Base-by-base conservation (phyloP, 2,888 invertebrate species). In the Acanthococcus lagerstroemiae region DNA sequence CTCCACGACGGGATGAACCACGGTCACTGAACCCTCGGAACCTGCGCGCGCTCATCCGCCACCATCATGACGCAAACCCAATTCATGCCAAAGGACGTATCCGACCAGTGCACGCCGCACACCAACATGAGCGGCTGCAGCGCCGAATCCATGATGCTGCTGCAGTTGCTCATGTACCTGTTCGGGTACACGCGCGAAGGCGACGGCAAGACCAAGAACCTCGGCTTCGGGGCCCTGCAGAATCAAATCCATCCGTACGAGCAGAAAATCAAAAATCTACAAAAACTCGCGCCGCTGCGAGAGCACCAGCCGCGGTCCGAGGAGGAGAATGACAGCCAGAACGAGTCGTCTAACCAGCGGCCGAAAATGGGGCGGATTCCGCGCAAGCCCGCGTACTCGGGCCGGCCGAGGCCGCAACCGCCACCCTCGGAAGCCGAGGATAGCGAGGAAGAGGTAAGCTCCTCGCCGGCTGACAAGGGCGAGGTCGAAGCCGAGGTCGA, bases 101-200 rank as follows among this genome's bases (percentile, higher is more conserved):
- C 70, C 37, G 65, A 70, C 27, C 67, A 60, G 46, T 69, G 70
- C 46, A 55, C 44, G 25, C 55, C 65, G 5, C 68, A 68, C 22
- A 68, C 68, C 2, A 69, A 69, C 45, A 45, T 69, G 17, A 65
- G 68, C 19, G 67, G 68, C 30, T 71, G 71, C 57, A 61, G 67
- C 21, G 58, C 67, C n/a, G 69, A 70, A 3, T 69, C 72, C 26
- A 68, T 72, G 57, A 69, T 72, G 69, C 72, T 72, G 65, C 67
- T 73, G 22, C 68, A 70, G 21, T 69, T 72, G 50, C 67, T 73
- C 37, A 68, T 71, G 52, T 69, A 71, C 15, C 60, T 73, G 46
- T 72, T 73, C 55, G 71, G 72, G 5, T 63, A 67, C 37, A 57
- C 70, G 0, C 44, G 61, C 7, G 70, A 71, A 55, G 65, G 55